Evolutionary conservation across 2,113 vertebrate genomes (phyloP), one percentile per base, ranked within the genome.

Genomic region (Platysteira castanea): DNA sequence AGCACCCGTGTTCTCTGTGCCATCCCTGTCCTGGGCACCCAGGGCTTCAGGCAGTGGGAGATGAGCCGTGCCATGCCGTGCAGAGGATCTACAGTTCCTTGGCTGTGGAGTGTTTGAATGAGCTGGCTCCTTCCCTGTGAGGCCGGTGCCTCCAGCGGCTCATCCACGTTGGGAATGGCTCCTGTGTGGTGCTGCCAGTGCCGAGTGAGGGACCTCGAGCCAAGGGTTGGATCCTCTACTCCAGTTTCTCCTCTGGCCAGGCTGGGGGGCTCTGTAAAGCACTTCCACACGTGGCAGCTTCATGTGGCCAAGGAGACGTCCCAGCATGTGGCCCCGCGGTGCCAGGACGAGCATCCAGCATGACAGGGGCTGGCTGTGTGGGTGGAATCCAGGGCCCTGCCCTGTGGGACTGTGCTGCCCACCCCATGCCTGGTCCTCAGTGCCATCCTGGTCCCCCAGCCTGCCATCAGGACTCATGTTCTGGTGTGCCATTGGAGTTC

Each of bases 321-420:
- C 49, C 4, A 1, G 75, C 70, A 56, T 0, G 0, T 56, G 70
- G 53, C 15, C 35, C 52, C 5, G 1, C 0, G 3, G 79, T 53
- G 74, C 64, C 26, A 49, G 26, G 81, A 63, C 0, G 2, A 76
- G 67, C 27, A 26, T 14, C 19, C 1, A 0, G 59, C 0, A 0
- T 4, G 35, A 49, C 67, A 28, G 47, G 56, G 23, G 9, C 33
- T 2, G 23, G 17, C 13, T 1, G 4, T n/a, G 50, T 0, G 1
- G 8, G 8, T 31, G 57, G 12, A 19, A 59, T 39, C n/a, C 1
- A 4, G 26, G 31, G n/a, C 49, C 1, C 4, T 23, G 44, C 24
- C 71, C 53, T 7, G 0, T 11, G 20, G 30, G 17, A 8, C 27
- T 76, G 70, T 5, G 3, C n/a, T 79, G 57, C 63, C 73, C 31